Base-by-base conservation (phyloP, 2,888 invertebrate species). In the Parascotia fuliginaria region DNA sequence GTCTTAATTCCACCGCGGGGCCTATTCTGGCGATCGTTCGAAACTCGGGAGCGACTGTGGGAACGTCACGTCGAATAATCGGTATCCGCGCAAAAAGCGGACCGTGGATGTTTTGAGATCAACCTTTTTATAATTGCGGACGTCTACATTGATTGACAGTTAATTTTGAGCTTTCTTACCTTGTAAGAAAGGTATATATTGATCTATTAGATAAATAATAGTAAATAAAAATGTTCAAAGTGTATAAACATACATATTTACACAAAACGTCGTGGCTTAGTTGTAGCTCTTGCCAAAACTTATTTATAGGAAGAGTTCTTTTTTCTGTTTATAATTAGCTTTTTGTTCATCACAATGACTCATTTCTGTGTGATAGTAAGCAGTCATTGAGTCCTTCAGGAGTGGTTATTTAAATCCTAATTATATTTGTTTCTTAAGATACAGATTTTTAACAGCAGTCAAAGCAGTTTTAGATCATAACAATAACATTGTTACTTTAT, bases 11-110 rank as follows among this genome's bases (percentile, higher is more conserved):
- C 70, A 71, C 73, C 62, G 73, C 73, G 71, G 66, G 76, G 64
- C 73, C 76, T 76, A 76, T 77, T 76, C 76, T 67, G 72, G 70
- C 73, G 79, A 77, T 75, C 70, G 70, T 59, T 65, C 60, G 65
- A 58, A 57, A 60, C 63, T 64, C 60, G 63, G 57, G 58, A 59
- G 67, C 75, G 65, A 45, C 80, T 86, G 91, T 92, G 91, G 87
- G 92, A 92, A 92, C 85, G 81, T 91, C 91, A 92, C 92, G 91
- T 92, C 84, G 86, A 77, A 75, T 77, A 76, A 80, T 82, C 79
- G 88, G 88, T 79, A 91, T 89, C 77, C 87, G 83, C 62, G 75
- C 84, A 91, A 91, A 89, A 91, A 90, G 69, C 64, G 65, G 71
- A 63, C 72, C 48, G 65, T 64, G 62, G 60, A 78, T 76, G 70